phyloP scores from a whole-genome alignment of 2,113 vertebrate species.

The Turdus rufiventris region DNA sequence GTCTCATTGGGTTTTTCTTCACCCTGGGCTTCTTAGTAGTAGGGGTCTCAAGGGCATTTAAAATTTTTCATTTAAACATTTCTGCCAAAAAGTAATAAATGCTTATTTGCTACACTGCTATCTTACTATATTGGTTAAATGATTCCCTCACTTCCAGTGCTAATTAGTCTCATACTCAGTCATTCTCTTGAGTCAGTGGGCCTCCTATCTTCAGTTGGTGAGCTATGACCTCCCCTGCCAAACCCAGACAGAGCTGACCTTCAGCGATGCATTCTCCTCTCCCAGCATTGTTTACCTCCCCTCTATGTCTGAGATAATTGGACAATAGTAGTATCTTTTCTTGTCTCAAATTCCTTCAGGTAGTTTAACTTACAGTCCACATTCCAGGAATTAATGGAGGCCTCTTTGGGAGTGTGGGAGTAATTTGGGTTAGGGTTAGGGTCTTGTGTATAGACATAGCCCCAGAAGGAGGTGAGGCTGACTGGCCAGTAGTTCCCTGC shows the following conservation, averaged over 20 bases:
- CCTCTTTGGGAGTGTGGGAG: rapidly evolving
- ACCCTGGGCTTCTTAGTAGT: not conserved
- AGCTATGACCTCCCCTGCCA: not conserved
- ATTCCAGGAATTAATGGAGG: not conserved
- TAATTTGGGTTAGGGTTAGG: not conserved
- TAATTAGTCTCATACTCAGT: not conserved
- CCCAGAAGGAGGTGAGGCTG: not conserved
- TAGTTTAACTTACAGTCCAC: not conserved
- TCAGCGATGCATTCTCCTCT: not conserved
- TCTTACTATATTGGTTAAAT: not conserved
- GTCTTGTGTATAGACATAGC: too few relatives aligned
- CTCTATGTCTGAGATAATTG: not conserved
- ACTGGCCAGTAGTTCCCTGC: rapidly evolving
- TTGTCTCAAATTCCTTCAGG: not conserved
- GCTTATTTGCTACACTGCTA: not conserved
- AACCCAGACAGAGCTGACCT: not conserved
- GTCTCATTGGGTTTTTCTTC: not conserved
- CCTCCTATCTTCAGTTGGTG: not conserved
- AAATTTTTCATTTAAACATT: not conserved
- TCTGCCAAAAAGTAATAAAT: not conserved
- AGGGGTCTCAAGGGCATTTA: not conserved
- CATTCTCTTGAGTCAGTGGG: not conserved
- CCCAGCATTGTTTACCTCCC: not conserved
- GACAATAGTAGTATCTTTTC: not conserved
- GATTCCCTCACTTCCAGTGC: not conserved